Evolutionary conservation across 2,888 invertebrate genomes (phyloP).

Genomic region (Diaphora mendica): DNA sequence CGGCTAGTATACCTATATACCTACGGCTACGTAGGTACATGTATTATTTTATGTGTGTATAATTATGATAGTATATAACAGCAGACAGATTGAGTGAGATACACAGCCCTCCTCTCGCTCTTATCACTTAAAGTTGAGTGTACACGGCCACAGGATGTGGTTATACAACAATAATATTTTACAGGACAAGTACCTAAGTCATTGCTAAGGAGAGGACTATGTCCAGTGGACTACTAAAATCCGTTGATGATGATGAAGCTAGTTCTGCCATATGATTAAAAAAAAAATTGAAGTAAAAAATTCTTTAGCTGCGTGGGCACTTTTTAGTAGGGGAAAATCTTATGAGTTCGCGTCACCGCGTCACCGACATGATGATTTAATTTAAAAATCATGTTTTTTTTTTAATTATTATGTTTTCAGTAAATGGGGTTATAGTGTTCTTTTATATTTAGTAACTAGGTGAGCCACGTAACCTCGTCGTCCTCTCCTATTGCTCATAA

Average conservation of each 20-base stretch:
- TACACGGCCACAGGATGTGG: background rate
- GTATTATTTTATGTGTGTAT: background rate
- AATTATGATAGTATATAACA: background rate
- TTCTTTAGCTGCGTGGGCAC: no score
- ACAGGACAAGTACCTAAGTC: background rate
- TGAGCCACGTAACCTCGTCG: no score
- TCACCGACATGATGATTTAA: no score
- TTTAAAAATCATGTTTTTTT: background rate
- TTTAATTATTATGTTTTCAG: background rate
- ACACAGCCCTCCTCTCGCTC: background rate
- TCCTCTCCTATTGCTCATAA: no score
- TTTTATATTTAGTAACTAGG: background rate
- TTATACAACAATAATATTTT: background rate
- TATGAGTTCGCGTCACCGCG: no score
- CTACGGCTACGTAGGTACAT: background rate
- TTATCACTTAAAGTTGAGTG: background rate
- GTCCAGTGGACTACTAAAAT: no score
- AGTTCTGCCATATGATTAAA: no score
- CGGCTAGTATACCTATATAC: no score
- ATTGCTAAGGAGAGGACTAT: no score
- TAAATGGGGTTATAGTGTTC: background rate
- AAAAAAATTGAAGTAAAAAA: no score
- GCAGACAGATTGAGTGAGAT: background rate
- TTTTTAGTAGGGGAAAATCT: no score
- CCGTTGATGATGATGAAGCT: no score